Percentiles rank a stretch among this genome's conserved stretches.
Evolutionary conservation across 2,797 vertebrate species (phyloP).

Genomic region (Anomalospiza imberbis): DNA sequence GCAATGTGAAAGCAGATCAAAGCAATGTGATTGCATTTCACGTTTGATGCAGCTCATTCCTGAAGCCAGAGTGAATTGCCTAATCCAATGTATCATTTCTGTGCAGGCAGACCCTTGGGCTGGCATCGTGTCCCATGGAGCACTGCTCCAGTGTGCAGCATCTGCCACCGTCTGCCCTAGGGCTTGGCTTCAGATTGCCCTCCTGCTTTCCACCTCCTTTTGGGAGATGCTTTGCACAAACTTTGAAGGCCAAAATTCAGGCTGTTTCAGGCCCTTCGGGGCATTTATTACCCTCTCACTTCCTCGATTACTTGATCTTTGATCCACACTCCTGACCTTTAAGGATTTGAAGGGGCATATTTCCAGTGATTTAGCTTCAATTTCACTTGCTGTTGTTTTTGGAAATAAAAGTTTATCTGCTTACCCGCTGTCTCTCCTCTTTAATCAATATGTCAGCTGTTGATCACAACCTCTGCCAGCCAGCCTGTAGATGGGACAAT

Average conservation of each 20-base stretch:
- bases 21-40: conserved; percentile 54
- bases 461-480: conserved; percentile 32
- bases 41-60: conserved; percentile 31
- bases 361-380: not conserved
- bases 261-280: not conserved
- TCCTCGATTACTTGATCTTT: not conserved
- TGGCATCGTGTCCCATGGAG: not conserved
- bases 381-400: not conserved
- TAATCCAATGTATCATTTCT: conserved; percentile 62
- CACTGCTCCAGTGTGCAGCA: conserved; percentile 48
- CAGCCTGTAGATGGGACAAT: conserved; percentile 30
- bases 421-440: conserved; percentile 24
- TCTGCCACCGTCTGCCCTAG: conserved; percentile 45
- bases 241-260: conserved; percentile 8
- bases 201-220: conserved; percentile 10
- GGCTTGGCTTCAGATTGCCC: conserved; percentile 39
- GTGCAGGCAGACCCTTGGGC: conserved; percentile 59
- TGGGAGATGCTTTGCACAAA: not conserved
- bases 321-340: not conserved
- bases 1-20: conserved; percentile 8
- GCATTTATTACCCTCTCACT: not conserved
- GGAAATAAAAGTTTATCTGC: conserved; percentile 50
- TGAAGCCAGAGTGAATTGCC: conserved; percentile 43
- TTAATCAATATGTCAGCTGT: conserved; percentile 69
- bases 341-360: not conserved